Evolutionary conservation across 2,888 invertebrate genomes (phyloP).

Genomic region (Agrilus cyanescens): DNA sequence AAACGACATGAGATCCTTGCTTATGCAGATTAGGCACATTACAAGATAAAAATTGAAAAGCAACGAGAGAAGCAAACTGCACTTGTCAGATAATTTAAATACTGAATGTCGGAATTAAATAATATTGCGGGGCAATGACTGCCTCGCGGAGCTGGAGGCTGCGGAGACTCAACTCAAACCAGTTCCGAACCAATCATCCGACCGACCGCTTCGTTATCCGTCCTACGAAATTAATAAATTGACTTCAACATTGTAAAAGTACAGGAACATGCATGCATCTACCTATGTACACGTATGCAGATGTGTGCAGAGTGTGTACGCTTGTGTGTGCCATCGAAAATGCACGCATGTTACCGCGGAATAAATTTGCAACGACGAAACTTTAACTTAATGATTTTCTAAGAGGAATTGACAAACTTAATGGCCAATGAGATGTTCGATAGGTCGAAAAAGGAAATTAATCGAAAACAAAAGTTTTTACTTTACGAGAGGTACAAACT

Average conservation of each 20-base stretch:
- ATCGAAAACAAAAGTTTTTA: too few species aligned
- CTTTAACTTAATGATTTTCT: too few species aligned
- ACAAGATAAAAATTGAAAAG: conserved; percentile 9
- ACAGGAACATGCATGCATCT: too few species aligned
- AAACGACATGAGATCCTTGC: conserved; percentile 20
- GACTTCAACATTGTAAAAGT: conserved; percentile 20
- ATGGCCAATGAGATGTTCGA: too few species aligned
- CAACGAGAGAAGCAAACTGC: conserved; percentile 18
- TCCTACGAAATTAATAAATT: conserved; percentile 30
- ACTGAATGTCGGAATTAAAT: conserved; percentile 30
- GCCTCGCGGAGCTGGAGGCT: conserved; percentile 22
- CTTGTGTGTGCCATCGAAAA: too few species aligned
- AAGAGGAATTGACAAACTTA: too few species aligned
- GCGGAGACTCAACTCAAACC: conserved; percentile 28
- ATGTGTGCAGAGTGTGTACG: too few species aligned
- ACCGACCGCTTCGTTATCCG: conserved; percentile 25
- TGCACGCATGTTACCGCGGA: too few species aligned
- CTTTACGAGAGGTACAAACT: too few species aligned
- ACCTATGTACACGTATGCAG: too few species aligned
- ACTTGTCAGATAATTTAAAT: conserved; percentile 30
- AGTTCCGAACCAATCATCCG: conserved; percentile 26
- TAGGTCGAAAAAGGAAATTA: too few species aligned
- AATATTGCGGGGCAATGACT: conserved; percentile 32
- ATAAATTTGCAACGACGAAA: too few species aligned
- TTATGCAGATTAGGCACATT: conserved; percentile 17